phyloP scores from a whole-genome alignment of 2,888 invertebrate genomes.

The Drosophila villosipedis region DNA sequence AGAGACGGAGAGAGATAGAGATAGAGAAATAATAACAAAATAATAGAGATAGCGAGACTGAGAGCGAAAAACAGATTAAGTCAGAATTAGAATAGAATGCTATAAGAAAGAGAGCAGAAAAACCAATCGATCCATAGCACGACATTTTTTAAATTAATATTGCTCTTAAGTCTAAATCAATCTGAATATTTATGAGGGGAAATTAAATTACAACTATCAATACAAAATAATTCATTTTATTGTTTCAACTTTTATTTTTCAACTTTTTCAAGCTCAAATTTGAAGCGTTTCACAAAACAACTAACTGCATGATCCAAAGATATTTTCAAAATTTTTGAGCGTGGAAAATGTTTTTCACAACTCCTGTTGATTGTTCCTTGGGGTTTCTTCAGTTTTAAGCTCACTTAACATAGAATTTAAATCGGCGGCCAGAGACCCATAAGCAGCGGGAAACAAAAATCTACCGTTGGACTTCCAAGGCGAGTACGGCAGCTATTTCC shows the following conservation, averaged over 20 bases:
- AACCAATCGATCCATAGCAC: not conserved
- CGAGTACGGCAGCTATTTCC: constrained; percentile 46
- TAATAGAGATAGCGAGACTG: not conserved
- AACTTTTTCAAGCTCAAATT: not conserved
- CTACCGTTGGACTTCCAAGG: constrained; percentile 27
- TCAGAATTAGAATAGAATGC: not conserved
- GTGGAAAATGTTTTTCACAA: not conserved
- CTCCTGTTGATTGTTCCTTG: not conserved
- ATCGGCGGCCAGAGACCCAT: not conserved
- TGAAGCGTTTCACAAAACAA: not conserved
- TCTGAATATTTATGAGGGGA: not conserved
- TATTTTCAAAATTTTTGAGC: too few species aligned
- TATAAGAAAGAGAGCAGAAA: not conserved
- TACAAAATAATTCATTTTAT: not conserved
- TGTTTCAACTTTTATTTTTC: not conserved
- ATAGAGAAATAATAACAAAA: not conserved
- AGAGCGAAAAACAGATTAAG: not conserved
- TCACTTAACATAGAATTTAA: constrained; percentile 10
- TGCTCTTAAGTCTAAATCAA: not conserved
- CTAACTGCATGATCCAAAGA: not conserved
- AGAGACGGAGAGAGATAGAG: not conserved
- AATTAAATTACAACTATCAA: not conserved
- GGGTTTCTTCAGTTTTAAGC: constrained; percentile 1
- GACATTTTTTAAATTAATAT: not conserved
- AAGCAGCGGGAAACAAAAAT: not conserved